Evolutionary conservation across 2,113 vertebrate genomes (phyloP).

Genomic region (Salvelinus fontinalis): DNA sequence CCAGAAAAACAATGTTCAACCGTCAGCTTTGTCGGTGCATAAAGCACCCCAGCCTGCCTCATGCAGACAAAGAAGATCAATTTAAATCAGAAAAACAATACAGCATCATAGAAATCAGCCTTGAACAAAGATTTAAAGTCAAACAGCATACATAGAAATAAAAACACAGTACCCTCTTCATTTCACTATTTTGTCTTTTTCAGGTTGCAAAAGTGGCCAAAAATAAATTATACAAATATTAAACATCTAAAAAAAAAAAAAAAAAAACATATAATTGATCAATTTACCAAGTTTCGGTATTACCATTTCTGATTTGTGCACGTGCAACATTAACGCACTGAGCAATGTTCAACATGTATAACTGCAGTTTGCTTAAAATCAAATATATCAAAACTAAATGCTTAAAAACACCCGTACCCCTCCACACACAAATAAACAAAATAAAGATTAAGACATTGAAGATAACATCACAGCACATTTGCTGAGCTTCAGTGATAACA

Average conservation of each 20-base stretch:
- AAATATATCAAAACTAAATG: slow-evolving; percentile 46
- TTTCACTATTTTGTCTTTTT: slow-evolving; percentile 39
- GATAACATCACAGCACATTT: slow-evolving; percentile 52
- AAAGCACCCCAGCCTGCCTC: slow-evolving; percentile 27
- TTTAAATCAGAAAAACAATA: slow-evolving; percentile 3
- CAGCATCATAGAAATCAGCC: slow-evolving; percentile 50
- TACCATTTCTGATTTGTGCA: slow-evolving; percentile 56
- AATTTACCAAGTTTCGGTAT: slow-evolving; percentile 51
- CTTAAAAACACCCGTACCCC: slow-evolving; percentile 46
- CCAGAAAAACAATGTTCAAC: slow-evolving; percentile 63
- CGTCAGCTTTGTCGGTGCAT: slow-evolving; percentile 36
- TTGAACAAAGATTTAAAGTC: slow-evolving; percentile 55
- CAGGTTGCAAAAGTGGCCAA: slow-evolving; percentile 62
- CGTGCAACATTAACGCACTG: slow-evolving; percentile 48
- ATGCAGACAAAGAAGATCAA: slow-evolving; percentile 22
- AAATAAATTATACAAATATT: slow-evolving; percentile 80
- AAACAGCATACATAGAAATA: slow-evolving; percentile 24
- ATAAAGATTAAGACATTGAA: slow-evolving; percentile 55
- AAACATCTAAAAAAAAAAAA: slow-evolving; percentile 57
- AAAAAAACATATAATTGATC: slow-evolving; percentile 51
- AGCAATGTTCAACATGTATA: slow-evolving; percentile 30
- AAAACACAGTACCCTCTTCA: slow-evolving; percentile 62
- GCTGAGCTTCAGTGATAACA: slow-evolving; percentile 9
- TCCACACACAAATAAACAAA: slow-evolving; percentile 49
- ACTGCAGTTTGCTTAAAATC: slow-evolving; percentile 51